Evolutionary conservation across 1,140 invertebrate species (phyloP), one percentile per base, ranked within the genome.

Genomic region (Bicyclus anynana): DNA sequence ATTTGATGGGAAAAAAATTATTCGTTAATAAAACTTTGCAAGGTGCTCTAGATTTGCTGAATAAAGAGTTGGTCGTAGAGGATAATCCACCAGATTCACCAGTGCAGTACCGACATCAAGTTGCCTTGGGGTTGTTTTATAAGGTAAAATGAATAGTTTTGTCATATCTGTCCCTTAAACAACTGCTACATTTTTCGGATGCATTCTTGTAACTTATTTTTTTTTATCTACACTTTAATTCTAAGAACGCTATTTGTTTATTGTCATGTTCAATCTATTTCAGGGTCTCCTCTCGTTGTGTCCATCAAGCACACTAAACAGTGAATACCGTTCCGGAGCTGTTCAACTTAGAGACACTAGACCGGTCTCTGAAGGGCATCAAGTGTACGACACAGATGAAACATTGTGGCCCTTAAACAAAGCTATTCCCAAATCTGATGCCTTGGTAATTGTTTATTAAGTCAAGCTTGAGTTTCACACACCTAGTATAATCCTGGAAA

Each of bases 371-470:
- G 89, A 89, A 5, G 93, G 92, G 12, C 82, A 82, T 51, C 94
- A 95, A 64, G 86, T 90, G 14, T 95, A 89, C 74, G 90, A 93
- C n/a, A 93, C 92, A 0, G 90, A 94, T 66, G 89, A 91, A 58
- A 79, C 89, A 4, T 52, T 91, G 7, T 95, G 92, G 91, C 95
- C 95, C 7, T 65, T 95, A 5, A 94, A 90, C 67, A 80, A 95
- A 75, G 92, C 94, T 0, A 70, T 94, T 29, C 89, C 90, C 1
- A 96, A 95, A 80, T 53, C 93, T 3, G 94, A 94, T 75, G 91
- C 92, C 0, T 69, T 92, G 33, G 84, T 91, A n/a, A n/a, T n/a
- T n/a, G n/a, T n/a, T n/a, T n/a, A n/a, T n/a, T n/a, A n/a, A n/a
- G n/a, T n/a, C n/a, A n/a, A n/a, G n/a, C n/a, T n/a, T n/a, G n/a